These are phyloP conservation scores for Drosophila asahinai DNA, from an alignment of 1,140 invertebrate genomes.

Conservation along the genomic window DNA sequence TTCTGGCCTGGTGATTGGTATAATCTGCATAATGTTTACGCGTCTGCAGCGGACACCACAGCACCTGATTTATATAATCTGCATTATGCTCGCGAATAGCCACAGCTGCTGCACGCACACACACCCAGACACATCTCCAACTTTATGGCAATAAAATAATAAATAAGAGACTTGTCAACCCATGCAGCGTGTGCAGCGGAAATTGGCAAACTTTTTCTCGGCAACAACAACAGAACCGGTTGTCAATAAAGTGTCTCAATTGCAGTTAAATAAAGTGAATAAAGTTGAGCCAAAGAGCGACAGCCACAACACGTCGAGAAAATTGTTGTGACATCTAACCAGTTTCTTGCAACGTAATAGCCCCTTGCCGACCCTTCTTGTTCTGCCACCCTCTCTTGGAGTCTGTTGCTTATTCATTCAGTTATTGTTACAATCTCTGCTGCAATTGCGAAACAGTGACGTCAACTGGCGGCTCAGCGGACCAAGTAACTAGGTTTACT, in stretches of 20 bases:
- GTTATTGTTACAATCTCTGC: neutral
- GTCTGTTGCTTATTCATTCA: too few relatives aligned
- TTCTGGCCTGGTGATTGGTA: neutral
- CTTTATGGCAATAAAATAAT: neutral
- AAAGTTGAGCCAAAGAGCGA: conserved; percentile 14
- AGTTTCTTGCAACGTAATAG: conserved; percentile 44
- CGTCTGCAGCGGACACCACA: neutral
- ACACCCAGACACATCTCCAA: neutral
- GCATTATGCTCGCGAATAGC: conserved; percentile 9
- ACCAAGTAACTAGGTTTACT: conserved; percentile 26
- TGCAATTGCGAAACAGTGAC: conserved; percentile 49
- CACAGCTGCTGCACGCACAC: conserved; percentile 14
- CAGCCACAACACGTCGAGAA: conserved; percentile 6
- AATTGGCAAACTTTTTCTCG: conserved; percentile 36
- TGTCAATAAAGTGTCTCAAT: conserved; percentile 53
- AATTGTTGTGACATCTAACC: conserved; percentile 47
- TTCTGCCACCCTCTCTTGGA: conserved; percentile 1
- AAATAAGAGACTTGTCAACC: conserved; percentile 19
- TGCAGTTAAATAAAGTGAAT: conserved; percentile 41
- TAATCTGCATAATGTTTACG: conserved; percentile 9
- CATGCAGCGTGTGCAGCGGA: conserved; percentile 26
- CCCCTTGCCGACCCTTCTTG: conserved; percentile 1
- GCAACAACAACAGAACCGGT: conserved; percentile 38
- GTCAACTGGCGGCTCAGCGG: conserved; percentile 27
- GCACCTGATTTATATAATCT: conserved; percentile 25